Base-by-base conservation (phyloP, 1,140 invertebrate species). In the Drosophila grimshawi region DNA sequence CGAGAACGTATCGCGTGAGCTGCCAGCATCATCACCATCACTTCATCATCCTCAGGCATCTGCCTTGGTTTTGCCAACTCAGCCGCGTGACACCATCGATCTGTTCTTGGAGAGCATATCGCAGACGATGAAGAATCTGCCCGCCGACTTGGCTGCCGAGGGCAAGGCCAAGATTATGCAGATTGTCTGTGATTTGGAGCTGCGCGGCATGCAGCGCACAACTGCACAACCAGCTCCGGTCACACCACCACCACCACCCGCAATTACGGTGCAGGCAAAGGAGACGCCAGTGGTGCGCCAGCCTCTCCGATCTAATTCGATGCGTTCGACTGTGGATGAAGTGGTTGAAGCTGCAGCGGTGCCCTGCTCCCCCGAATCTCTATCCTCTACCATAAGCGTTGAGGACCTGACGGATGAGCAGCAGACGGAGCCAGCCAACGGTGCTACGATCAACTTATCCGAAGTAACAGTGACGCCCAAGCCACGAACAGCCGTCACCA, bases 141-240 rank as follows among this genome's bases (percentile, higher is more conserved):
- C 90, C 0, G 19, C 60, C 0, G 90, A 92, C 57, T 56, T 92
- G 43, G 90, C 77, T 2, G 83, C 90, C 27, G 90, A 92, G 30
- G 90, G 86, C 3, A 90, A 92, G 45, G 51, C 81, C 1, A 89
- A 89, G 27, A 89, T 92, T 4, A 92, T 92, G 90, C 86, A 92
- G 62, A 71, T 86, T 0, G 85, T 92, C 0, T 86, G 76, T 37
- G 85, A 88, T 10, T 33, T 92, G 8, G 90, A 92, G 43, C 39
- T 92, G 27, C 73, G 81, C 3, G 71, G 71, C 29, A 63, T 89
- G 53, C 76, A 80, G n/a, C 67, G 89, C 1, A 74, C 10, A 4
- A 32, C 30, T 2, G 8, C 41, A 4, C 6, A 37, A 3, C 5
- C 46, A 7, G 37, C 7, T 19, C 19, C 19, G 19, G 5, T 7